Base-by-base conservation (phyloP, 2,888 invertebrate species). In the Volucella inanis region DNA sequence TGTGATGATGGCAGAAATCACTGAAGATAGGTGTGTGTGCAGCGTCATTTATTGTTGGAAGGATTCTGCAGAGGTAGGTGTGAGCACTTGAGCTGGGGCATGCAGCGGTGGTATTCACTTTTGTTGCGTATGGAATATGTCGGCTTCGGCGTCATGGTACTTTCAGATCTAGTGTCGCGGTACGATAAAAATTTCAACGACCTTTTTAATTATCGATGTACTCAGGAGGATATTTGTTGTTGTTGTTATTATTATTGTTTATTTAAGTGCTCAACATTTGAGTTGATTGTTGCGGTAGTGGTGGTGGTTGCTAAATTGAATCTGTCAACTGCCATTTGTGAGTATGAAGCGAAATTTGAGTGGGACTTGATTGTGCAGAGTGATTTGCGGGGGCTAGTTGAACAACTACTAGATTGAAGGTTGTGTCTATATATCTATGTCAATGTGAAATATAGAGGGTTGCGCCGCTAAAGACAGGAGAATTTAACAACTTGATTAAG, bases 181-280 rank as follows among this genome's bases (percentile, higher is more conserved):
- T 47, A 62, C 64, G 76, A 85, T 85, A 81, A 85, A 85, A 81
- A 85, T 81, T 85, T 85, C 81, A 85, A 80, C 76, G 67, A 77
- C 72, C 81, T 62, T 80, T 85, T 85, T 85, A 81, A 85, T 81
- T 81, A 85, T 85, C 85, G 76, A 85, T 85, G 85, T 62, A 50
- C 54, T 71, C 61, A 67, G 45, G 14, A 50, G 79, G 70, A 67
- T 71, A 80, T 80, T 80, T 31, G 6, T 6, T 31, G 31, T 31
- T 31, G 31, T 31, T 31, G 0, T 31, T 31, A 6, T 31, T 31
- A 31, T 31, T 70, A 54, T 62, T 79, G 75, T 68, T 52, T 71
- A 65, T 76, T 71, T 79, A 47, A 18, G 47, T 64, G 31, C 43
- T 43, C 45, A 43, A 45, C 61, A 15, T 70, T 78, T 70, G 62